Conservation (phyloP, 2,113 vertebrate genomes). For the Petrocephalus zakoni region DNA sequence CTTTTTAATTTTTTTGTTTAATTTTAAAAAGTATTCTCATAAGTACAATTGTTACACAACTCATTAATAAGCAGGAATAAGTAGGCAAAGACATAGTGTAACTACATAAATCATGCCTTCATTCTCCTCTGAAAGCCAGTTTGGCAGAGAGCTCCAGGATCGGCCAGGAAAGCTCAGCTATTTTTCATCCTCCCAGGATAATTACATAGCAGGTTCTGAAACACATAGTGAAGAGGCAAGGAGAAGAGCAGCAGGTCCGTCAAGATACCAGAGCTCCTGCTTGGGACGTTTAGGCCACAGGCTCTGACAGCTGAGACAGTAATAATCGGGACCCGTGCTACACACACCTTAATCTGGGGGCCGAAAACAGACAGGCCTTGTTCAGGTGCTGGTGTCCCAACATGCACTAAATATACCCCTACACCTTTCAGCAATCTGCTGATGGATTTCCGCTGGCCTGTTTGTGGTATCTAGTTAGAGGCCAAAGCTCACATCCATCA, state of each 20-base stretch:
- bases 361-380: background rate
- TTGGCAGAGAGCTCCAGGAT: background rate
- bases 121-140: background rate
- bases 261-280: background rate
- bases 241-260: background rate
- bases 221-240: background rate
- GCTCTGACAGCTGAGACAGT: background rate
- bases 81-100: background rate
- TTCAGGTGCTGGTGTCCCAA: background rate
- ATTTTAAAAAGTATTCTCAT: background rate
- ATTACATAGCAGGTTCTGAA: background rate
- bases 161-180: background rate
- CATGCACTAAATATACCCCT: background rate
- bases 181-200: background rate
- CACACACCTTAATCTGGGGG: background rate
- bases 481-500: slow-evolving; percentile 11
- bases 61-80: background rate
- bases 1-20: background rate
- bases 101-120: background rate
- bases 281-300: background rate
- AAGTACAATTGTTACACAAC: background rate
- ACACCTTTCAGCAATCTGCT: background rate
- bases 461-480: background rate
- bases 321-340: too few relatives aligned
- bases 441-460: slow-evolving; percentile 7